Percentiles rank a stretch among this genome's conserved stretches.
These are phyloP conservation scores for Aphaenogaster rudis DNA, from an alignment of 1,140 invertebrate genomes.

Conservation along the genomic window DNA sequence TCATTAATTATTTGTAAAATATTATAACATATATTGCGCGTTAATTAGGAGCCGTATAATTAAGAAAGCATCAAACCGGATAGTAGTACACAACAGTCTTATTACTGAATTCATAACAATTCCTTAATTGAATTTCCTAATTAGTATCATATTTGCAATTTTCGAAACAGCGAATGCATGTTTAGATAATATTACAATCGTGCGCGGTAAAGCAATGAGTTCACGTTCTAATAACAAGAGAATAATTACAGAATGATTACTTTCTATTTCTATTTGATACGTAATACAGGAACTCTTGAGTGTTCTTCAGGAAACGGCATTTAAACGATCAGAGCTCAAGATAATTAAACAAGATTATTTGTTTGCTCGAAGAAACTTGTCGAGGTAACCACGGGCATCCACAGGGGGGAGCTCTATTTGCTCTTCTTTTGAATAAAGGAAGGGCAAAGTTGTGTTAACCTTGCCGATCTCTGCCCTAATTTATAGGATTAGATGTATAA, in stretches of 20 bases:
- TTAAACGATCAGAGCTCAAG: neutral
- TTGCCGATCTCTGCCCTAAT: no score
- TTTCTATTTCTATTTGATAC: neutral
- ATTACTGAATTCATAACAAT: neutral
- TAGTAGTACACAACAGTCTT: neutral
- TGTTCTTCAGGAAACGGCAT: neutral
- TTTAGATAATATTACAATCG: neutral
- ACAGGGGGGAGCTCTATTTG: no score
- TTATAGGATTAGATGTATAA: no score
- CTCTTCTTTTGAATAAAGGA: no score
- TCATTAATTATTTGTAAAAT: neutral
- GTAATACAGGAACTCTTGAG: neutral
- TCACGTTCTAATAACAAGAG: neutral
- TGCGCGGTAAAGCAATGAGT: neutral
- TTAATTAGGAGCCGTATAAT: neutral
- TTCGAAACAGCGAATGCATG: neutral
- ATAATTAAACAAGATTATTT: neutral
- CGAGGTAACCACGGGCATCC: no score
- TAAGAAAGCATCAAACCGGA: neutral
- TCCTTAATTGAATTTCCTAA: slow-evolving; percentile 6
- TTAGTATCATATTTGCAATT: neutral
- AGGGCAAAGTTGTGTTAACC: no score
- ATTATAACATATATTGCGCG: neutral
- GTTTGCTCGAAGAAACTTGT: neutral
- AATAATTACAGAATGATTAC: slow-evolving; percentile 1